These are phyloP conservation scores for Brachionus plicatilis DNA, from an alignment of 1,140 invertebrate species.

Conservation along the genomic window DNA sequence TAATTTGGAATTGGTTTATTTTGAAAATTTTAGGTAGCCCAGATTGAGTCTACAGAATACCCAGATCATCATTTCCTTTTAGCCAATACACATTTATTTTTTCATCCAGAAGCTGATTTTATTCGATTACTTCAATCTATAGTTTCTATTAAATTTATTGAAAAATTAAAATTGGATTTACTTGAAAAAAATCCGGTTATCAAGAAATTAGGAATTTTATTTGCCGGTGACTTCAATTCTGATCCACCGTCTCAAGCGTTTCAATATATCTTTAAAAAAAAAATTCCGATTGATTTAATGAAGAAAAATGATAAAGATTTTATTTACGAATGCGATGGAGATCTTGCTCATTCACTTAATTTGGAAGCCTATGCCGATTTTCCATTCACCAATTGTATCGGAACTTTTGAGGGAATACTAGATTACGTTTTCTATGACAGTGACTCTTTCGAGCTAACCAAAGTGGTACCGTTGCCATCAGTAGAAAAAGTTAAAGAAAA, in stretches of 20 bases:
- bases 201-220: background rate
- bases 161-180: slow-evolving; percentile 19
- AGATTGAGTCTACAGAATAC: background rate
- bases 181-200: background rate
- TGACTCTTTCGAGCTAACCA: background rate
- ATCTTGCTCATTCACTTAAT: background rate
- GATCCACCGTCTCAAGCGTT: slow-evolving; percentile 21
- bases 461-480: slow-evolving; percentile 8
- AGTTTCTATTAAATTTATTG: background rate
- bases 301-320: slow-evolving; percentile 21
- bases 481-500: slow-evolving; percentile 22
- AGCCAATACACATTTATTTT: slow-evolving; percentile 39
- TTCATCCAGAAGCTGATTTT: slow-evolving; percentile 38
- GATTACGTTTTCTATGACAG: slow-evolving; percentile 33
- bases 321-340: background rate
- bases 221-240: slow-evolving; percentile 36
- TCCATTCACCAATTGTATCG: slow-evolving; percentile 30
- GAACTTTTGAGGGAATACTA: background rate
- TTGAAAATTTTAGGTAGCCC: background rate
- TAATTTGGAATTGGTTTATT: background rate
- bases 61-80: slow-evolving; percentile 1
- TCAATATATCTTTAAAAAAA: background rate
- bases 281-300: background rate
- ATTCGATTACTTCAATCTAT: slow-evolving; percentile 26
- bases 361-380: slow-evolving; percentile 21